Percentiles rank a stretch among this genome's conserved stretches.
Evolutionary conservation across 2,113 vertebrate species (phyloP).

Genomic region (Fregetta grallaria): DNA sequence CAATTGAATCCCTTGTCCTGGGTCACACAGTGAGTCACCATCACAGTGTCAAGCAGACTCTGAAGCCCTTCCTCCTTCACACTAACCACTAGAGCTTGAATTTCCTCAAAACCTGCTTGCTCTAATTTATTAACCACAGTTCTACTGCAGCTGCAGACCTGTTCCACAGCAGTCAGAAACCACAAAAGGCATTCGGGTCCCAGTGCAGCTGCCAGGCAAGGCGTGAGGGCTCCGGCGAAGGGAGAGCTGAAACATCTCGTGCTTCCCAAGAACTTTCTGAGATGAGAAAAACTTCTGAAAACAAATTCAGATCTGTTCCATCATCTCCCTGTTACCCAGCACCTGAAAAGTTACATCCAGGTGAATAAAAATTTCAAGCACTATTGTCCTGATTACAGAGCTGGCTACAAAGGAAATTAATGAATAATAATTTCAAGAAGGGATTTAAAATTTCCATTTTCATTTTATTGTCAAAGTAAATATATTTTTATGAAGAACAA

Average conservation of each 20-base stretch:
- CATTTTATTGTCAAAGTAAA: slow-evolving; percentile 96
- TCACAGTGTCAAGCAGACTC: background rate
- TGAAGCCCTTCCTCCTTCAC: slow-evolving; percentile 1
- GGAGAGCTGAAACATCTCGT: background rate
- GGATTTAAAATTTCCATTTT: slow-evolving; percentile 71
- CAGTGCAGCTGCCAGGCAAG: background rate
- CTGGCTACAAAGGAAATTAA: slow-evolving; percentile 1
- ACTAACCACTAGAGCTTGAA: background rate
- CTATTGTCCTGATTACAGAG: background rate
- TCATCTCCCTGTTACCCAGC: background rate
- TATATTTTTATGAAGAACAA: slow-evolving; percentile 89
- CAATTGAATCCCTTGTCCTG: background rate
- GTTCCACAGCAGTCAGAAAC: background rate
- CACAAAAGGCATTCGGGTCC: background rate
- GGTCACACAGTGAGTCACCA: background rate
- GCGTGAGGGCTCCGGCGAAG: background rate
- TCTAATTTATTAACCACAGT: background rate
- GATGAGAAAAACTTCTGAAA: background rate
- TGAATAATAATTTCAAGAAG: background rate
- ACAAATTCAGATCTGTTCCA: background rate
- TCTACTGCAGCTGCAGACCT: slow-evolving; percentile 1
- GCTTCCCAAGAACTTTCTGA: background rate
- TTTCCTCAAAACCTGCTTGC: background rate
- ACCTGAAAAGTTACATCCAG: slow-evolving; percentile 23
- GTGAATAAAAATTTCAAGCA: background rate